These are phyloP conservation scores for Gobionotothen gibberifrons DNA, from an alignment of 2,797 vertebrate genomes.

Conservation along the genomic window DNA sequence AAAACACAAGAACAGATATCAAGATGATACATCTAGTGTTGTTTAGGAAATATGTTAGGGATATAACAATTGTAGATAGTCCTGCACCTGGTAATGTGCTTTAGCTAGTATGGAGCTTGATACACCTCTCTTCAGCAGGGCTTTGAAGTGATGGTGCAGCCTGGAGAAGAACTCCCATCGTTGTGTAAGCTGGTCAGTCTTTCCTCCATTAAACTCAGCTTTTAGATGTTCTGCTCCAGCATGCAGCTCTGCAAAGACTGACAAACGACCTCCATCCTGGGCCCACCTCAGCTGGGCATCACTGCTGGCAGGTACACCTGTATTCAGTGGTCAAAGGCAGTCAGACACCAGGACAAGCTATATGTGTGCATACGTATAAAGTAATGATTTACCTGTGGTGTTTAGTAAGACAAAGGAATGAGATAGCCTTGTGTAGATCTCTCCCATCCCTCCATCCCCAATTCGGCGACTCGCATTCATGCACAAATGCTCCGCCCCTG, in stretches of 20 bases:
- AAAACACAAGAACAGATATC: background rate
- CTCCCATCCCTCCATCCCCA: conserved; percentile 35
- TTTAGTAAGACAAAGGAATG: conserved; percentile 77
- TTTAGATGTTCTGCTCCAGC: conserved; percentile 69
- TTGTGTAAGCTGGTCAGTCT: conserved; percentile 6
- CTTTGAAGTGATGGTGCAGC: conserved; percentile 76
- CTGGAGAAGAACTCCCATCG: conserved; percentile 67
- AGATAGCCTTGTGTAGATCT: conserved; percentile 72
- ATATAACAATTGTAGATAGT: background rate
- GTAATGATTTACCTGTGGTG: conserved; percentile 68
- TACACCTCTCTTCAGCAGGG: conserved; percentile 73
- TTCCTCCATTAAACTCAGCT: conserved; percentile 66
- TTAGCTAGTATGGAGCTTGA: conserved; percentile 69
- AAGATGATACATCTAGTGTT: background rate
- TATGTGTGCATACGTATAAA: background rate
- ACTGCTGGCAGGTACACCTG: conserved; percentile 82
- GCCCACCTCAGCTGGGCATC: conserved; percentile 63
- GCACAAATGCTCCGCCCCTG: conserved; percentile 74
- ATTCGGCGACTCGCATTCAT: conserved; percentile 73
- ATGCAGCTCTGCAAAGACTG: conserved; percentile 66
- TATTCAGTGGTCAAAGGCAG: conserved; percentile 7
- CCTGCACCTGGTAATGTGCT: conserved; percentile 81
- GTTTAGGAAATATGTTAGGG: background rate
- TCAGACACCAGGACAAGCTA: conserved; percentile 5
- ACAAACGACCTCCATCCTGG: conserved; percentile 52